Base-by-base conservation (phyloP, 2,113 vertebrate genomes). In the Motacilla tschutschensis region DNA sequence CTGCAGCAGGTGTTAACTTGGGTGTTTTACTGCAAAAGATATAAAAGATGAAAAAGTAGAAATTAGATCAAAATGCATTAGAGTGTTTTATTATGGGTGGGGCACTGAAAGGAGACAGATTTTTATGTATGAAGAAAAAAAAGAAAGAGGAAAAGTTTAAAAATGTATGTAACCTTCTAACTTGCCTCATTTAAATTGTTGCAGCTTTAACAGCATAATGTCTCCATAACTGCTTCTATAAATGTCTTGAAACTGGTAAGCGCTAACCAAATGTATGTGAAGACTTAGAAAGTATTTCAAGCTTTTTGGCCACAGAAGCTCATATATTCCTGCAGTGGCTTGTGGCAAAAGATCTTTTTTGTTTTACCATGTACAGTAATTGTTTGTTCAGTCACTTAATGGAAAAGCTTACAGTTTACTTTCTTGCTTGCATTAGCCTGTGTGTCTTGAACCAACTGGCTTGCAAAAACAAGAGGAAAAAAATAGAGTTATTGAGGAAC, bases 371-470 rank as follows among this genome's bases (percentile, higher is more conserved):
- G 25, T 77, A 85, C 64, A 66, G 10, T 73, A 83, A 65, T 89
- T 88, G 91, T 88, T 95, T 92, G 74, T 93, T 83, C 88, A 79
- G 62, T 62, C 78, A 74, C 70, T 76, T 80, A 79, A 47, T 48
- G 50, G 81, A 60, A 90, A 86, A 85, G 64, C 88, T 78, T 89
- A 79, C 62, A 63, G 33, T 92, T 92, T 92, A 79, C 74, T 88
- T 89, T 92, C 80, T 86, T 76, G 90, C 81, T 96, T 91, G 87
- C 78, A 38, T 94, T 94, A 81, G 83, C 76, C 72, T 85, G 58
- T 94, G 80, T 81, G 85, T 96, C 87, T 88, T 91, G 81, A 94
- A 91, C 79, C 80, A 74, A 55, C 89, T 94, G 93, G 82, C 90
- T 87, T 90, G 62, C 85, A 93, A 96, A 78, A 79, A 55, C 36